Conservation (phyloP, 1,140 invertebrate species). For the Listronotus bonariensis region DNA sequence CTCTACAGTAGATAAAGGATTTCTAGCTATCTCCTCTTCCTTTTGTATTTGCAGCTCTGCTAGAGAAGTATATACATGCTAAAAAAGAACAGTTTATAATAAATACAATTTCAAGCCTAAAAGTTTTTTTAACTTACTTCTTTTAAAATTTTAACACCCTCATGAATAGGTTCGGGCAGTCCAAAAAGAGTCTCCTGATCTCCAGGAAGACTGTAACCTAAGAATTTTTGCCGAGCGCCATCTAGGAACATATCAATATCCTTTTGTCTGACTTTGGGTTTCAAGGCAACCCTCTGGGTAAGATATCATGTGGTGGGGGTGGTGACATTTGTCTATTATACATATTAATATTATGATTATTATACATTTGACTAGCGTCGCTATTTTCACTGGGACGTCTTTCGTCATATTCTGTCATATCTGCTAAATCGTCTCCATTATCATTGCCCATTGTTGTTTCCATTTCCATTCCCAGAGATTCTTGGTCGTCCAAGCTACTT, state of each 20-base stretch:
- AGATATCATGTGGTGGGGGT: conserved; percentile 16
- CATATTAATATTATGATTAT: conserved; percentile 40
- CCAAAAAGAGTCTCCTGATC: conserved; percentile 88
- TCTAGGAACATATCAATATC: conserved; percentile 92
- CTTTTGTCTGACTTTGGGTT: conserved; percentile 93
- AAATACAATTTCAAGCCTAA: not conserved
- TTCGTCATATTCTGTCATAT: conserved; percentile 58
- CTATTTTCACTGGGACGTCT: conserved; percentile 59
- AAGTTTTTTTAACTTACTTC: conserved; percentile 58
- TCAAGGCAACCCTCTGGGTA: conserved; percentile 73
- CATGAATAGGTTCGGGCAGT: conserved; percentile 91
- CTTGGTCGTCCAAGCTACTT: conserved; percentile 87
- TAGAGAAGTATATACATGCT: conserved; percentile 83
- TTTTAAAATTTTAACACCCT: conserved; percentile 89
- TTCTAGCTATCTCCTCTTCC: conserved; percentile 78
- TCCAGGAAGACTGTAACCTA: conserved; percentile 86
- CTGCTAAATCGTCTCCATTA: conserved; percentile 58
- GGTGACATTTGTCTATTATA: conserved; percentile 59
- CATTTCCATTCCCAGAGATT: conserved; percentile 73
- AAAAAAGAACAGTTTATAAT: conserved; percentile 9
- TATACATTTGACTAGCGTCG: conserved; percentile 46
- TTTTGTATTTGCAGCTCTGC: conserved; percentile 82
- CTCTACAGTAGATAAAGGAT: conserved; percentile 69
- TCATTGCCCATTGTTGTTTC: conserved; percentile 58
- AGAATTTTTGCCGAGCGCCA: conserved; percentile 88